Evolutionary conservation across 2,797 vertebrate species (phyloP).

Genomic region (Scolopax rusticola): DNA sequence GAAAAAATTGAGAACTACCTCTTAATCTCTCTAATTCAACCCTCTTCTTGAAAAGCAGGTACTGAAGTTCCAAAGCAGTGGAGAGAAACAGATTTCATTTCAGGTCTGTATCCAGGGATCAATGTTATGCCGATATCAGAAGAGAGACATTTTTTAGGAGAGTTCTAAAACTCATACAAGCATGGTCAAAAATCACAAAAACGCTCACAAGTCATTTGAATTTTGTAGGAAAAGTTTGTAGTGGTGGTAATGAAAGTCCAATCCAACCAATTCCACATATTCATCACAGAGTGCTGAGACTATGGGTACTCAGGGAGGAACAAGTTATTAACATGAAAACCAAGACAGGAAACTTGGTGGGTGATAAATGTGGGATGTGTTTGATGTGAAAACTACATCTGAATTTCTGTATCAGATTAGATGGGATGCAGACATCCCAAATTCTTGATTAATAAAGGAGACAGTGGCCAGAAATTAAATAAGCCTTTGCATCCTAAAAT

Average conservation of each 20-base stretch:
- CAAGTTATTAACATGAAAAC: not conserved
- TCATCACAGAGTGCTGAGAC: not conserved
- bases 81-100: not conserved
- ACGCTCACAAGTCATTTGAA: not conserved
- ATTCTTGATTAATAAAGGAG: not conserved
- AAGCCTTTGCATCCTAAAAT: not conserved
- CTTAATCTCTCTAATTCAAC: not conserved
- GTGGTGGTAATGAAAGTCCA: not conserved
- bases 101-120: not conserved
- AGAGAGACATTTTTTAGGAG: not conserved
- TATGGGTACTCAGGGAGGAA: not conserved
- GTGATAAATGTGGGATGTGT: not conserved
- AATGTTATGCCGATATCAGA: accelerated
- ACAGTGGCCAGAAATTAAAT: not conserved
- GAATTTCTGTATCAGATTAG: not conserved
- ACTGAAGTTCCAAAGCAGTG: not conserved
- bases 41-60: not conserved
- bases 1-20: not conserved
- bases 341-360: not conserved
- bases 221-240: not conserved
- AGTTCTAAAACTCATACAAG: not conserved
- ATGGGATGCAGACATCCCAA: not conserved
- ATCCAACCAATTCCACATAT: not conserved
- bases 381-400: not conserved
- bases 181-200: not conserved